Evolutionary conservation across 35 echinoderm and acorn worm species (phyloP).

Genomic region (Ptychodera flava): DNA sequence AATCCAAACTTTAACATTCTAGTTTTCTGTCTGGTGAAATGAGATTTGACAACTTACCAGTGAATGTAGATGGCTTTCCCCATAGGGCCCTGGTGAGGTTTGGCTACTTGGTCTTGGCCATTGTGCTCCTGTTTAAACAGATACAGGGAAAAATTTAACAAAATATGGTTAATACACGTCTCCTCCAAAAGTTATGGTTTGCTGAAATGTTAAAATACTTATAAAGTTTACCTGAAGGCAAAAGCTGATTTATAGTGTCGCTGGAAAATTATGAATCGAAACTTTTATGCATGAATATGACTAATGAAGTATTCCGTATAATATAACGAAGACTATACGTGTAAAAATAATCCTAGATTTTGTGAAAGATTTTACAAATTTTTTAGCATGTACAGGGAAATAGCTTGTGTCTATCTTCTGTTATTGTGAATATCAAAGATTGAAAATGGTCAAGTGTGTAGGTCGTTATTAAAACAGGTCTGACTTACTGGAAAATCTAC

Average conservation of each 20-base stretch:
- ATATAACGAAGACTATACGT: too few relatives aligned
- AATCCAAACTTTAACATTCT: neutral
- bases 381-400: too few relatives aligned
- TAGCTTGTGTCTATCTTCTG: too few relatives aligned
- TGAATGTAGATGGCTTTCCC: slow-evolving; percentile 90
- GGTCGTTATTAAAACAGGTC: too few relatives aligned
- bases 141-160: neutral
- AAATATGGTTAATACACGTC: neutral
- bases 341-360: too few relatives aligned
- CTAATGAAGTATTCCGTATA: neutral
- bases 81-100: slow-evolving; percentile 81
- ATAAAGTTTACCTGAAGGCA: neutral
- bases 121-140: slow-evolving; percentile 28
- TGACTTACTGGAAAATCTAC: too few relatives aligned
- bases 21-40: too few relatives aligned
- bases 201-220: neutral
- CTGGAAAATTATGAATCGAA: too few relatives aligned
- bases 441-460: too few relatives aligned
- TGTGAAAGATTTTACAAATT: too few relatives aligned
- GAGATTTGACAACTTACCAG: slow-evolving; percentile 95
- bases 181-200: neutral
- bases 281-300: neutral
- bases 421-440: too few relatives aligned
- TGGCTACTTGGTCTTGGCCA: slow-evolving; percentile 78
- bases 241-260: neutral